Base-by-base conservation (phyloP, 2,888 invertebrate genomes). In the Elysia crispata region DNA sequence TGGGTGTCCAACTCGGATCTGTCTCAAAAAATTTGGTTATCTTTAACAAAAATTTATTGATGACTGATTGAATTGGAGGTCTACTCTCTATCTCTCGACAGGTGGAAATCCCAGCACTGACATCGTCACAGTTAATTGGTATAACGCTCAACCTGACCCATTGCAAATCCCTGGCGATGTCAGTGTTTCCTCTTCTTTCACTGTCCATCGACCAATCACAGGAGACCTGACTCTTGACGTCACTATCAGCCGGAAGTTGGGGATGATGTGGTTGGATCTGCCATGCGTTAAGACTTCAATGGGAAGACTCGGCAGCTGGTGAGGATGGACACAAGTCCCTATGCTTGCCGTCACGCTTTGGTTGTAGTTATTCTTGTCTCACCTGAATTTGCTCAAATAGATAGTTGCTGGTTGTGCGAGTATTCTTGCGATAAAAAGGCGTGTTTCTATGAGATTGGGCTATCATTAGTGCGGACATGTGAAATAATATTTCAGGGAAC, bases 221-320 rank as follows among this genome's bases (percentile, higher is more conserved):
- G 77, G 77, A 41, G 49, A 25, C 49, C 18, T 77, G 23, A 49
- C 11, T 5, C 54, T 69, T 69, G 77, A 77, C 77, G 31, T 77
- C 57, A 69, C 31, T 15, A 25, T 77, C 54, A n/a, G 54, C 54
- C 60, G 77, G 23, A 18, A 67, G 23, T 50, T 77, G n/a, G 69
- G 67, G 1, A 8, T 50, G 11, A 67, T 77, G 33, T 49, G 49
- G 30, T 13, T 77, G 0, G 41, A 33, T n/a, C 20, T 77, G 25
- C 77, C 77, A 1, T 77, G 77, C 23, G 20, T 70, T 31, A 20
- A 15, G 33, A 70, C 70, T n/a, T 41, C 70, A 8, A n/a, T 15
- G 31, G 70, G 70, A 5, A 20, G 33, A 15, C 18, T 70, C 33
- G 70, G 70, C 30, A 33, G 33, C n/a, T 70, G 70, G 70, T 70